A percentile compares a stretch with the other conserved stretches of the same genome.
Conservation (phyloP, 2,797 vertebrate genomes). For the Chrosomus eos region DNA sequence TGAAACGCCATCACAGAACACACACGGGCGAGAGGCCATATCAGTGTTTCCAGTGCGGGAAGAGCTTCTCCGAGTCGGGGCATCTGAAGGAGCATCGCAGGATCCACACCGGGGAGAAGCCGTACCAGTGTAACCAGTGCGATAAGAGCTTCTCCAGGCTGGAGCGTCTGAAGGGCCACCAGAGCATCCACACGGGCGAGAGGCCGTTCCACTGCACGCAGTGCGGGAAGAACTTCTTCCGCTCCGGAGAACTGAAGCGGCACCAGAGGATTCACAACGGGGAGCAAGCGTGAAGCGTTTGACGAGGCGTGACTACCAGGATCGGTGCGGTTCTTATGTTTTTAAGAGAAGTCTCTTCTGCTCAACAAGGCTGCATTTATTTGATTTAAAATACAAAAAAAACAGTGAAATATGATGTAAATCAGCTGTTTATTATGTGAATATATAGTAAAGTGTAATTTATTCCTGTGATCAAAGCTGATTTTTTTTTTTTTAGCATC, state of each 20-base stretch:
- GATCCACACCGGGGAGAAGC: conserved; percentile 61
- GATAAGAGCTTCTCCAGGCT: conserved; percentile 61
- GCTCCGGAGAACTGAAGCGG: conserved; percentile 58
- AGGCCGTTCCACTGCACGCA: conserved; percentile 59
- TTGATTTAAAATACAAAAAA: too few species aligned
- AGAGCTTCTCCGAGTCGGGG: conserved; percentile 60
- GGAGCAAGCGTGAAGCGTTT: conserved; percentile 32
- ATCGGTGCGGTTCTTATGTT: too few species aligned
- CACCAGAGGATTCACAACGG: conserved; percentile 60
- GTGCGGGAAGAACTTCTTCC: conserved; percentile 61
- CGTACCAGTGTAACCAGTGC: conserved; percentile 59
- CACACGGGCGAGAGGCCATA: conserved; percentile 60
- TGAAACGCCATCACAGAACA: conserved; percentile 58
- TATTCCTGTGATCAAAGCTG: too few species aligned
- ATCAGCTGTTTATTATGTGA: too few species aligned
- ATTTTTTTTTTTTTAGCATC: too few species aligned
- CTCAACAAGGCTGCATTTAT: too few species aligned
- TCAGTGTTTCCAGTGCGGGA: conserved; percentile 61
- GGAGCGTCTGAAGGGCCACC: conserved; percentile 61
- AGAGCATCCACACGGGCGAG: conserved; percentile 63
- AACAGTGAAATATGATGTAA: too few species aligned
- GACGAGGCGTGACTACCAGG: too few species aligned
- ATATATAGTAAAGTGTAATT: too few species aligned
- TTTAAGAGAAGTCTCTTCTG: too few species aligned
- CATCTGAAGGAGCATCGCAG: conserved; percentile 60